Evolutionary conservation across 2,113 vertebrate genomes (phyloP), one percentile per base, ranked within the genome.

Genomic region (Raphicerus campestris): DNA sequence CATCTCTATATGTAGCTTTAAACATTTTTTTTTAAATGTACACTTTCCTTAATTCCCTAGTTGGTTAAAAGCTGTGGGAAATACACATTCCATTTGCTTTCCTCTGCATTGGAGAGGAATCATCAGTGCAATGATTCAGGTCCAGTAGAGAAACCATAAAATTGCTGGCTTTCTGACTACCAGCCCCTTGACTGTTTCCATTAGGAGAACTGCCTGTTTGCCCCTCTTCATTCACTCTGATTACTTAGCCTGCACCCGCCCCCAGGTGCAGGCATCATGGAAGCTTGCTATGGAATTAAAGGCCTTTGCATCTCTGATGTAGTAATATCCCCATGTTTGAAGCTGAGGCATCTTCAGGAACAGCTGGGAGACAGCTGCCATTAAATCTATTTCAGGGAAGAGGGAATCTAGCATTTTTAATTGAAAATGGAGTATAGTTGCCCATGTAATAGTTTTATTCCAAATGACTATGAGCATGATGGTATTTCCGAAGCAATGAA

Each of bases 391-490:
- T 95, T 89, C 42, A 70, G 39, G 61, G 20, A 94, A 94, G 39
- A 93, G 26, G 55, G 49, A 97, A 86, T 2, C 22, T 61, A 86
- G 32, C 30, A 45, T 93, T 93, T 95, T 95, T 47, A 63, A 84
- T 91, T 87, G 32, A 87, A 97, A 96, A 95, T 87, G 49, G 73
- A 93, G 49, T 63, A 89, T 83, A 84, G 24, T 85, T 92, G 32
- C 89, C 60, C 32, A 80, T 70, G 80, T 94, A 81, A 87, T 5
- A 73, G 10, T 86, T 91, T 87, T 82, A 93, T 97, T 94, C 16
- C 42, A 75, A 96, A 93, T 51, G 22, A 84, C 26, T 78, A 30
- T 55, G 51, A 80, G 19, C 1, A 0, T 85, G 63, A n/a, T 16
- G 63, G 53, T 82, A 11, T 94, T 93, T 89, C 78, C n/a, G 5